Conservation (phyloP, 2,113 vertebrate species). For the Pygoscelis adeliae region DNA sequence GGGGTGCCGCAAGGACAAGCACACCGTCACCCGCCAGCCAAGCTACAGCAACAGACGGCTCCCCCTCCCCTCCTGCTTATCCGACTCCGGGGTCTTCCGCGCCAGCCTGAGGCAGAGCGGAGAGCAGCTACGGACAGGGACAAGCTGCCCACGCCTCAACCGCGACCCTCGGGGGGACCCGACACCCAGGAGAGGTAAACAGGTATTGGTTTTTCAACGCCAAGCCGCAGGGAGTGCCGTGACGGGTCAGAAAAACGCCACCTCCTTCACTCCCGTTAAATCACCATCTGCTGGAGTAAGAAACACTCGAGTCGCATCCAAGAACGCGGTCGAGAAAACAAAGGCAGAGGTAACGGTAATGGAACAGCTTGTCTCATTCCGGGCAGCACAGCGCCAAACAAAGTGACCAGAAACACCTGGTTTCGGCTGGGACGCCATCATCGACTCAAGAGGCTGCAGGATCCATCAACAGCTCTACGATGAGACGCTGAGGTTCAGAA, state of each 20-base stretch:
- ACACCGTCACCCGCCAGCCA: accelerated
- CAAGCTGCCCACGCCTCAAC: neutral
- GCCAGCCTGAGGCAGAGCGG: neutral
- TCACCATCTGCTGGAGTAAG: neutral
- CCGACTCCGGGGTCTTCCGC: accelerated
- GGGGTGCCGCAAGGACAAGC: neutral
- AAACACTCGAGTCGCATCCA: neutral
- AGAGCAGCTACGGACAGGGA: neutral
- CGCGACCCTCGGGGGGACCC: neutral
- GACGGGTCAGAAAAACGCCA: neutral
- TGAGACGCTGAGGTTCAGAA: neutral
- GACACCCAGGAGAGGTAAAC: neutral
- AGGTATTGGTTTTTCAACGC: neutral
- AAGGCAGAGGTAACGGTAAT: neutral
- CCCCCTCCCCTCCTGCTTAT: neutral
- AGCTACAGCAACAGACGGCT: neutral
- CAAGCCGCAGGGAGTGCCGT: neutral
- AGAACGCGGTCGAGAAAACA: neutral
- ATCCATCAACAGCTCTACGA: neutral
- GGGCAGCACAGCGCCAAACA: neutral
- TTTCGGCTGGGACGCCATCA: neutral
- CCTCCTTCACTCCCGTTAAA: neutral
- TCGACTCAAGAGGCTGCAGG: neutral
- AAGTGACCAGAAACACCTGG: neutral
- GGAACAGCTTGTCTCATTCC: neutral